Percentiles rank a stretch among this genome's conserved stretches.
These are phyloP conservation scores for Ptiloglossa arizonensis DNA, from an alignment of 1,140 invertebrate genomes.

Conservation along the genomic window DNA sequence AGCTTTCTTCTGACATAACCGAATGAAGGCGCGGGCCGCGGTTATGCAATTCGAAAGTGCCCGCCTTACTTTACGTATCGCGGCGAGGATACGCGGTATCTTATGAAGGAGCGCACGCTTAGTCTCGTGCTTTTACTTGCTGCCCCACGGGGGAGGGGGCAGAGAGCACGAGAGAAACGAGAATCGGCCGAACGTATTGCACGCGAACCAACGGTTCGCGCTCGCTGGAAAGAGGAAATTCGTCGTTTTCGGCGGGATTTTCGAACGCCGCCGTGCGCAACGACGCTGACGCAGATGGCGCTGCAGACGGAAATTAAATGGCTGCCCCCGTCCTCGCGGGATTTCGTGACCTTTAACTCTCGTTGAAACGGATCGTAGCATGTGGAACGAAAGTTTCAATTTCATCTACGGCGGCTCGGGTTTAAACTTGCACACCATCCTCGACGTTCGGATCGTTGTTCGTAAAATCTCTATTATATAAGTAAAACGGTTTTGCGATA, in stretches of 20 bases:
- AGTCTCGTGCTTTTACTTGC: slow-evolving; percentile 53
- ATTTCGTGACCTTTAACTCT: too few species aligned
- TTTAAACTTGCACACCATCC: too few species aligned
- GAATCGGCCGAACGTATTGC: slow-evolving; percentile 18
- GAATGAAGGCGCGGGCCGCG: slow-evolving; percentile 79
- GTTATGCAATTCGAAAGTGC: slow-evolving; percentile 82
- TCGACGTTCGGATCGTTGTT: too few species aligned
- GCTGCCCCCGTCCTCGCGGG: too few species aligned
- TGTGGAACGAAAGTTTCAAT: too few species aligned
- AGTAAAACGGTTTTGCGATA: too few species aligned
- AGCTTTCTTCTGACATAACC: slow-evolving; percentile 82
- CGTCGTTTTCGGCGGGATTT: not conserved
- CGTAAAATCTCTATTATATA: too few species aligned
- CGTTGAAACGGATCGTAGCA: too few species aligned
- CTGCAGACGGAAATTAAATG: too few species aligned
- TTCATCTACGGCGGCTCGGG: too few species aligned
- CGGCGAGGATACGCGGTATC: slow-evolving; percentile 58
- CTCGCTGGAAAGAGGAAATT: not conserved
- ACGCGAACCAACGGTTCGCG: not conserved
- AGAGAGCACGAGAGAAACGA: slow-evolving; percentile 8
- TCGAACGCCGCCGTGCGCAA: too few species aligned
- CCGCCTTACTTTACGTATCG: slow-evolving; percentile 81
- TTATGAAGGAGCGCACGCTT: slow-evolving; percentile 56
- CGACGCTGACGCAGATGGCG: not conserved
- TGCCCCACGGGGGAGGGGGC: not conserved